Evolutionary conservation across 2,113 vertebrate species (phyloP).

Genomic region (Myxocyprinus asiaticus): DNA sequence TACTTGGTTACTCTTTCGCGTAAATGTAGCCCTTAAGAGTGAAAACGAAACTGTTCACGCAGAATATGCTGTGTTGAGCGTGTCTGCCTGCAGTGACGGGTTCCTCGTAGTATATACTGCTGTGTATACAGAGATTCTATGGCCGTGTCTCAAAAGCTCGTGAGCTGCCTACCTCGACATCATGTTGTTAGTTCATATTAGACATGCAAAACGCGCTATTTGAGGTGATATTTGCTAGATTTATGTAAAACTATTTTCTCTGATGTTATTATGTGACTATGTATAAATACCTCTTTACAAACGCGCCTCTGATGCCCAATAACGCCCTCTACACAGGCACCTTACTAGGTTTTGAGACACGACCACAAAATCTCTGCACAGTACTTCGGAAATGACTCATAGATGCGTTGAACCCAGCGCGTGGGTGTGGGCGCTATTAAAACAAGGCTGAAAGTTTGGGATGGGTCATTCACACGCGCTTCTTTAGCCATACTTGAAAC

Average conservation of each 20-base stretch:
- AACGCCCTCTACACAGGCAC: not conserved
- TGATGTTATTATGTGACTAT: too few relatives aligned
- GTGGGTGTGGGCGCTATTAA: constrained; percentile 79
- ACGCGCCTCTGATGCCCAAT: too few relatives aligned
- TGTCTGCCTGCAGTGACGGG: not conserved
- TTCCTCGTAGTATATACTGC: not conserved
- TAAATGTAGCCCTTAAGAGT: not conserved
- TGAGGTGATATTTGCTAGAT: too few relatives aligned
- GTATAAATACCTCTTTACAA: too few relatives aligned
- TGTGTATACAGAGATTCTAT: not conserved
- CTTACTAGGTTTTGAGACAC: constrained; percentile 40
- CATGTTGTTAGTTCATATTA: too few relatives aligned
- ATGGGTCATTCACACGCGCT: constrained; percentile 77
- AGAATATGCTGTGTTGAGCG: not conserved
- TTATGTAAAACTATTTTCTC: too few relatives aligned
- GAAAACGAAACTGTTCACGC: not conserved
- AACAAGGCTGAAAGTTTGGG: constrained; percentile 73
- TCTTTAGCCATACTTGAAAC: constrained; percentile 60
- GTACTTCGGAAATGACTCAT: constrained; percentile 81
- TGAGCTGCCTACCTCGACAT: not conserved
- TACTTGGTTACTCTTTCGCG: constrained; percentile 3
- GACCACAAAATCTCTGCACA: constrained; percentile 60
- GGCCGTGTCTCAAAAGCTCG: constrained; percentile 17
- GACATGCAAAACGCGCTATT: too few relatives aligned
- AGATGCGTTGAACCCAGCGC: constrained; percentile 67